Evolutionary conservation across 2,888 invertebrate genomes (phyloP).

Genomic region (Brachyptera putata): DNA sequence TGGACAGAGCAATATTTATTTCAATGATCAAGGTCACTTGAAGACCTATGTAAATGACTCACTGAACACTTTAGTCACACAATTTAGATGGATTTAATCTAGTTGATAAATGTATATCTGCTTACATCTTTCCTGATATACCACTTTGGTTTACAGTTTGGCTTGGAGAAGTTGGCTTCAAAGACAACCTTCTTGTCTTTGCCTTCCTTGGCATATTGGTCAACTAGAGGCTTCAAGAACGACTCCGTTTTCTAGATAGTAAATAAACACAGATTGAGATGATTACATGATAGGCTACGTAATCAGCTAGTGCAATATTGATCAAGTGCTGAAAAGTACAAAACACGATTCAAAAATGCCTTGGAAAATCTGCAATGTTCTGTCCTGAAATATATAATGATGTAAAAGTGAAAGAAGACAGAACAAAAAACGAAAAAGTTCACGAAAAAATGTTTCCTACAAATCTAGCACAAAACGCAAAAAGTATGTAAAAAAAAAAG

Average conservation of each 20-base stretch:
- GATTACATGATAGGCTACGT: background rate
- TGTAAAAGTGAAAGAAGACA: conserved; percentile 41
- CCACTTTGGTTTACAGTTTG: conserved; percentile 93
- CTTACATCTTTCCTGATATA: conserved; percentile 87
- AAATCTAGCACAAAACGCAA: conserved; percentile 38
- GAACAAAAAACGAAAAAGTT: conserved; percentile 36
- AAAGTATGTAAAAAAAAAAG: no score
- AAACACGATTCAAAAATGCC: conserved; percentile 22
- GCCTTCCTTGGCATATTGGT: conserved; percentile 91
- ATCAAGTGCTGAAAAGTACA: conserved; percentile 39
- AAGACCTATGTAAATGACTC: no score
- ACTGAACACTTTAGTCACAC: background rate
- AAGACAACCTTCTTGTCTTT: conserved; percentile 94
- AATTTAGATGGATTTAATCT: background rate
- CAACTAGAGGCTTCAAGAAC: conserved; percentile 91
- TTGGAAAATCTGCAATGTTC: conserved; percentile 9
- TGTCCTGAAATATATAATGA: conserved; percentile 32
- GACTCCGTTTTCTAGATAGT: conserved; percentile 79
- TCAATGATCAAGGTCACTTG: no score
- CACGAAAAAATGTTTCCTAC: no score
- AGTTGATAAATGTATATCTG: background rate
- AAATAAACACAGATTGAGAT: conserved; percentile 19
- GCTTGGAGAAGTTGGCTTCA: conserved; percentile 92
- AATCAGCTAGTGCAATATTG: conserved; percentile 22
- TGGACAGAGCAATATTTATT: no score